Evolutionary conservation across 2,113 vertebrate species (phyloP), one percentile per base, ranked within the genome.

Genomic region (Ardeotis arabs): DNA sequence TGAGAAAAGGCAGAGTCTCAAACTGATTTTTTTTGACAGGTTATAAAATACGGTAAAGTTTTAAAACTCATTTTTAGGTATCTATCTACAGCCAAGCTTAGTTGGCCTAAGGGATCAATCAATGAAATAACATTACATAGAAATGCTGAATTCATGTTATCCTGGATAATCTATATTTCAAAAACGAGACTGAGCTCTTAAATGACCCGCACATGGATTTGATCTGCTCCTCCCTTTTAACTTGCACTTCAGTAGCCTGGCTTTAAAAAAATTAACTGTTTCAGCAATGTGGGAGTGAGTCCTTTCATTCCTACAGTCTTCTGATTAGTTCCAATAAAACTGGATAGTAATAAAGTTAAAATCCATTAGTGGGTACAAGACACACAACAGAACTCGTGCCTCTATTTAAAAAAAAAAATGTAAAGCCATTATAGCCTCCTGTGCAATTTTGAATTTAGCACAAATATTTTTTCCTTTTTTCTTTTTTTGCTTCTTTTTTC

Each of bases 71-170:
- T 97, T 97, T 98, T 97, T 96, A 97, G 90, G 2, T 97, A 92
- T 97, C 94, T 62, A 21, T 94, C 96, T 92, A 55, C 90, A 97
- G 77, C 85, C 77, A 94, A 66, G 73, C 93, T 80, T 95, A 96
- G 88, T 77, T 97, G 89, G 96, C 89, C 94, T 91, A 84, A 72
- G 95, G 89, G 94, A 98, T 98, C 97, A 97, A 98, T 98, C 98
- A 98, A 98, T 98, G 97, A 97, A 98, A 93, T 91, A 97, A 88
- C 95, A 97, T 98, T 98, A 96, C 67, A 89, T 37, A 97, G 96
- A 98, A 98, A 97, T 97, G 98, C 98, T 98, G 98, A 98, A 97
- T 96, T 98, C 97, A 93, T 97, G 75, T 94, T 97, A 94, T 97
- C 74, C 79, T 84, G 82, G 85, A 83, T 97, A 98, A 98, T 98